phyloP scores from a whole-genome alignment of 2,113 vertebrate species.

The Pterophyllum scalare region DNA sequence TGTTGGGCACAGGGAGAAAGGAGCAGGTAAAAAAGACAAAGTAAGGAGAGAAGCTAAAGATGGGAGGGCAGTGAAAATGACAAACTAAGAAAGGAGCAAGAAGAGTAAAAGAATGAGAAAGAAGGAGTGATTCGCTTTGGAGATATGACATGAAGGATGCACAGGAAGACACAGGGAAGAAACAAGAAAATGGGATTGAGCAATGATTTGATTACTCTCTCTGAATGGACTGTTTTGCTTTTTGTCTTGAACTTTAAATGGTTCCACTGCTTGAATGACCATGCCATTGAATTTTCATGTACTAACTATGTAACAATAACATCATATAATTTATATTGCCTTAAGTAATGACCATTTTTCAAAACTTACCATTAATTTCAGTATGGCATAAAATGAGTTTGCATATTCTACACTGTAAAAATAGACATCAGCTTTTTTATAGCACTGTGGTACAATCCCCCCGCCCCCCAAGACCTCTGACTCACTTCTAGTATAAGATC shows the following conservation, averaged over 20 bases:
- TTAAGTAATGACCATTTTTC: not conserved
- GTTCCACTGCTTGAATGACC: not conserved
- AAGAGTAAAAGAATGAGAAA: not conserved
- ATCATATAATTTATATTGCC: not conserved
- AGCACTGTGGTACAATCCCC: not conserved
- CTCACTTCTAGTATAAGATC: not conserved
- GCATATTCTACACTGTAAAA: not conserved
- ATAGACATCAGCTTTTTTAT: not conserved
- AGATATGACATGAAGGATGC: not conserved
- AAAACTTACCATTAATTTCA: not conserved
- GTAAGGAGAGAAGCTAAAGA: not conserved
- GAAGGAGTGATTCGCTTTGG: not conserved
- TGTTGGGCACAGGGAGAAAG: not conserved
- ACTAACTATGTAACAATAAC: not conserved
- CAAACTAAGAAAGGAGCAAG: not conserved
- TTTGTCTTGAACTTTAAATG: not conserved
- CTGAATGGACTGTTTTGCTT: not conserved
- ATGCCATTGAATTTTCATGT: not conserved
- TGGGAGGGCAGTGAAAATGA: not conserved
- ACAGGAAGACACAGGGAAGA: not conserved
- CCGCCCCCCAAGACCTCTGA: not conserved
- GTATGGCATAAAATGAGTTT: not conserved
- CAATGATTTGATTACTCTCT: not conserved
- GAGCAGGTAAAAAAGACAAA: constrained; percentile 1
- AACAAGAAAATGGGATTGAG: not conserved